Evolutionary conservation across 1,140 invertebrate species (phyloP).

Genomic region (Eueides isabella): DNA sequence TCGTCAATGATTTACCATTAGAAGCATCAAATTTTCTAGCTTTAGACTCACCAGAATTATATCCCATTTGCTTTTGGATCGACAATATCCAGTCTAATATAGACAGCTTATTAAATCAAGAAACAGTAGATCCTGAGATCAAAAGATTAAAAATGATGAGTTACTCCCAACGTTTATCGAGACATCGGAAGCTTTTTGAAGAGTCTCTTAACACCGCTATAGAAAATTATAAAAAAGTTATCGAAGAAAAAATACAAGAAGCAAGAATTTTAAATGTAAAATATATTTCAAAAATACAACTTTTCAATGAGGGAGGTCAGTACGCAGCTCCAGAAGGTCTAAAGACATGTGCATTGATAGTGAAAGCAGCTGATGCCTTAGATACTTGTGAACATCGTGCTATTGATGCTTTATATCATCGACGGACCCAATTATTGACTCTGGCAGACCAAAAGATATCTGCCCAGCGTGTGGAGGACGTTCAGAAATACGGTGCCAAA

Average conservation of each 20-base stretch:
- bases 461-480: slow-evolving; percentile 51
- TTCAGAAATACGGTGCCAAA: slow-evolving; percentile 39
- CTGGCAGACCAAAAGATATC: slow-evolving; percentile 58
- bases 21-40: slow-evolving; percentile 52
- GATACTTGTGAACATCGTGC: slow-evolving; percentile 47
- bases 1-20: slow-evolving; percentile 50
- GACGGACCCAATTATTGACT: slow-evolving; percentile 50
- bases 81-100: slow-evolving; percentile 50
- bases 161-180: slow-evolving; percentile 55
- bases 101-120: slow-evolving; percentile 41
- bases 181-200: slow-evolving; percentile 54
- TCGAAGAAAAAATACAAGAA: slow-evolving; percentile 52
- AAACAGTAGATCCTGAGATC: slow-evolving; percentile 50
- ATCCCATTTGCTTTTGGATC: slow-evolving; percentile 57
- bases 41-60: slow-evolving; percentile 58
- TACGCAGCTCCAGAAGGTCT: slow-evolving; percentile 56
- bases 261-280: slow-evolving; percentile 59
- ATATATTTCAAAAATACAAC: slow-evolving; percentile 56
- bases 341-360: slow-evolving; percentile 47
- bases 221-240: slow-evolving; percentile 47
- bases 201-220: slow-evolving; percentile 53
- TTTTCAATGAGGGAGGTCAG: slow-evolving; percentile 61
- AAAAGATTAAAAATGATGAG: slow-evolving; percentile 67
- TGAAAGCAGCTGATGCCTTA: slow-evolving; percentile 54
- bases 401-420: slow-evolving; percentile 51